Evolutionary conservation across 2,888 invertebrate genomes (phyloP), one percentile per base, ranked within the genome.

Genomic region (Alsophila aescularia): DNA sequence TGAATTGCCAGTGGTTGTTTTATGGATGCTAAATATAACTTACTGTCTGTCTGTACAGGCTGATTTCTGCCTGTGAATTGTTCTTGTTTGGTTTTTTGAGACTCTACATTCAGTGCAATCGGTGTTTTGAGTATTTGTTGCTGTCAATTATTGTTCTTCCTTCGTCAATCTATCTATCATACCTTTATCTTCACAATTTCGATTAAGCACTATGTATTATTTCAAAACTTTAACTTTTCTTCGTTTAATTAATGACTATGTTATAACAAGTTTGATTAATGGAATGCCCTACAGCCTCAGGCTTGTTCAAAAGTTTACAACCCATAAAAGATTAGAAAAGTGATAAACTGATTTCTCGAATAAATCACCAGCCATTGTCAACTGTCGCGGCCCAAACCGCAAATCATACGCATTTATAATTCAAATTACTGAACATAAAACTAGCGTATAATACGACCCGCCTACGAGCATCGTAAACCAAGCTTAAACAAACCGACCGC

Each of bases 401-500:
- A 65, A 65, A 65, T 62, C 65, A 65, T 57, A 62, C 37, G 58
- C 65, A 60, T 65, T 62, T 59, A 62, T 62, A 65, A 65, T 65
- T 65, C 60, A 65, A 65, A 65, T 65, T 52, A 55, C 58, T 45
- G 58, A 57, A 57, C 60, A 55, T 65, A 62, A 60, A 65, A 60
- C 65, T 65, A 60, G 60, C 60, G 57, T 58, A 58, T 60, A 65
- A 62, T 52, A 34, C 52, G 55, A 54, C 40, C 61, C 59, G 58
- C 64, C 64, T 62, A 56, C 64, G 53, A 36, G 43, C 58, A 57
- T 58, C 72, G 70, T 77, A 75, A 75, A 78, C 70, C 69, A 65
- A 72, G 69, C 72, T 79, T 77, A 77, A 77, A 76, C 79, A 76
- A 79, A 72, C 75, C 72, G 64, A 80, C 80, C 83, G 72, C 83